phyloP scores from a whole-genome alignment of 2,113 vertebrate genomes.

The Myiozetetes cayanensis region DNA sequence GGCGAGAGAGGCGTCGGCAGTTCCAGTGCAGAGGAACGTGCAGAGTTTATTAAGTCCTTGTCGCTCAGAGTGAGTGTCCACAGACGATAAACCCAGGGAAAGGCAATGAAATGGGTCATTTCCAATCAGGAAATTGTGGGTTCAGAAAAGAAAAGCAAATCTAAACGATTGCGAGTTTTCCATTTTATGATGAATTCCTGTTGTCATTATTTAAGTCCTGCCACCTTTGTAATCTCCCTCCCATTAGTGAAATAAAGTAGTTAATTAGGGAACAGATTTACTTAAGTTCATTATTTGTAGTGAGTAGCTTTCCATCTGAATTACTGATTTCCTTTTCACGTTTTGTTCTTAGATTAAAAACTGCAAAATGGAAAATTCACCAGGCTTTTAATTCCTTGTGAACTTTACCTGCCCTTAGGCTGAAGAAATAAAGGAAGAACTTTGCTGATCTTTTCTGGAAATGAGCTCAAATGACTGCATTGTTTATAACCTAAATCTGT shows the following conservation, averaged over 20 bases:
- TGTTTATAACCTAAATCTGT: not conserved
- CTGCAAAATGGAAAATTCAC: not conserved
- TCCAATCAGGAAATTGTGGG: conserved; percentile 23
- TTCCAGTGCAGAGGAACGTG: not conserved
- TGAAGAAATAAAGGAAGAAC: not conserved
- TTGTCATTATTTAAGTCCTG: not conserved
- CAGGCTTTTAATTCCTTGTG: not conserved
- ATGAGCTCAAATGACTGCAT: not conserved
- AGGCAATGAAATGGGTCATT: conserved; percentile 3
- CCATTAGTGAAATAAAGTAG: not conserved
- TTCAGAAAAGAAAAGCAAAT: conserved; percentile 17
- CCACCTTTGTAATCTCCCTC: not conserved
- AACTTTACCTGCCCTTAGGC: not conserved
- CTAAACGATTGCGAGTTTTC: not conserved
- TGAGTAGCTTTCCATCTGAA: not conserved
- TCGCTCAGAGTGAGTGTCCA: not conserved
- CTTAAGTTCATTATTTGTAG: conserved; percentile 27
- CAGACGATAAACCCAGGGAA: conserved; percentile 1
- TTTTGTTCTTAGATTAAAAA: not conserved
- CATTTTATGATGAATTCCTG: not conserved
- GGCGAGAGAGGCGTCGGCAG: not conserved
- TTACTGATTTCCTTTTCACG: conserved; percentile 16
- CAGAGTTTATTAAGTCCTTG: not conserved
- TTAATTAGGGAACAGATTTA: conserved; percentile 35
- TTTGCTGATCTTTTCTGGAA: not conserved